These are phyloP conservation scores for Anoplopoma fimbria DNA, from an alignment of 2,113 vertebrate genomes.

Conservation along the genomic window DNA sequence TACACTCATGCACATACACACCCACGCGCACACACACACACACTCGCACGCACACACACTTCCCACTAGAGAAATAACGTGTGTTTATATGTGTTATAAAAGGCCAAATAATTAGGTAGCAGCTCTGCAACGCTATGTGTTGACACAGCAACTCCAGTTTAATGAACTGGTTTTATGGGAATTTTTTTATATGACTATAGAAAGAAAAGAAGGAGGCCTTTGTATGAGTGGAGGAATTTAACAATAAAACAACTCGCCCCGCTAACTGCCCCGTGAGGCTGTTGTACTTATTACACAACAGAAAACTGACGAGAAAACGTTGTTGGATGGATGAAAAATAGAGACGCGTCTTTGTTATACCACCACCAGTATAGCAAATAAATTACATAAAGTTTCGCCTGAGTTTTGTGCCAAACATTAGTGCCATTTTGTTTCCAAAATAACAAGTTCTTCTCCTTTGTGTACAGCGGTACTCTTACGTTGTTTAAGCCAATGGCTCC, in stretches of 20 bases:
- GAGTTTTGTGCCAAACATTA: no score
- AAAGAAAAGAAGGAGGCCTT: constrained; percentile 6
- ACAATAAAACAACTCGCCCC: constrained; percentile 12
- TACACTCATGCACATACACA: neutral
- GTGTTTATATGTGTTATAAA: constrained; percentile 8
- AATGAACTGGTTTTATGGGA: constrained; percentile 57
- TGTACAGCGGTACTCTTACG: no score
- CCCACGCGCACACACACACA: no score
- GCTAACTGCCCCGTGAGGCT: neutral
- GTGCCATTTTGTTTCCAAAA: no score
- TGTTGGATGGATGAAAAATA: neutral
- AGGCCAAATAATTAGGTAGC: constrained; percentile 35
- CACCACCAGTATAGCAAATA: neutral
- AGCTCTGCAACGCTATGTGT: constrained; percentile 35
- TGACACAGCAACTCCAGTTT: constrained; percentile 59
- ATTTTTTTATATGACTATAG: constrained; percentile 32
- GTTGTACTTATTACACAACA: neutral
- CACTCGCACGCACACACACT: neutral
- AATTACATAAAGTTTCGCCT: neutral
- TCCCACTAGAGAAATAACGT: neutral
- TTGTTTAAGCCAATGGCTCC: no score
- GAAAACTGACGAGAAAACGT: neutral
- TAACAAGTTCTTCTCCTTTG: no score
- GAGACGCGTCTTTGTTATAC: neutral
- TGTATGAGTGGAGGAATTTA: constrained; percentile 25